Evolutionary conservation across 2,113 vertebrate species (phyloP), one percentile per base, ranked within the genome.

Genomic region (Nibea coibor): DNA sequence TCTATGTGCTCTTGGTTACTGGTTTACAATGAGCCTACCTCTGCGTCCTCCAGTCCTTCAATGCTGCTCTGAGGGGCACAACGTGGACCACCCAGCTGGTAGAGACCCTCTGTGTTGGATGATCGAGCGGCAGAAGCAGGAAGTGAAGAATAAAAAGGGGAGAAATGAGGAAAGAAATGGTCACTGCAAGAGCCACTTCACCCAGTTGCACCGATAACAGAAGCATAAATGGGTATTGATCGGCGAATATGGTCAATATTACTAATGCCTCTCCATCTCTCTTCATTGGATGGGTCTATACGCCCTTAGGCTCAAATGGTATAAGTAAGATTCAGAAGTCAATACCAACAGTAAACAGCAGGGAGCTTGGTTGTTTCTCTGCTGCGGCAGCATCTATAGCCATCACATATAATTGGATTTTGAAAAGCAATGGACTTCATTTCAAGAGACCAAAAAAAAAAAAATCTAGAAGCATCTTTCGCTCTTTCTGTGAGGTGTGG

Each of bases 11-110:
- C 15, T 24, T 22, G 35, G 39, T 63, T 57, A 35, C 26, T 67
- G 8, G 6, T 59, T 62, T 0, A 12, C 78, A 47, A 71, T 51
- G 42, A 47, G 71, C 84, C 39, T 91, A 99, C 98, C 97, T 98
- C 97, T 16, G 50, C 91, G 70, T 97, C 97, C 31, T 98, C 98
- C 0, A 96, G 95, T 51, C 96, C 96, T 87, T 99, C 98, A 15
- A 97, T 94, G 93, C 97, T 99, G 90, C 96, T 95, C 90, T 97
- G 98, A 20, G 96, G 94, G 0, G 94, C 93, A 75, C 96, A 96
- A 76, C 80, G 95, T 58, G 95, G 94, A 75, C 96, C 96, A 39
- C 95, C 95, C 89, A 96, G 82, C 83, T 94, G 94, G 87, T 96
- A 98, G 58, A 98, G 91, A 67, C 95, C 90, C 76, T 92, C 94